Conservation (phyloP, 2,888 invertebrate genomes). For the Anthrax anthrax region DNA sequence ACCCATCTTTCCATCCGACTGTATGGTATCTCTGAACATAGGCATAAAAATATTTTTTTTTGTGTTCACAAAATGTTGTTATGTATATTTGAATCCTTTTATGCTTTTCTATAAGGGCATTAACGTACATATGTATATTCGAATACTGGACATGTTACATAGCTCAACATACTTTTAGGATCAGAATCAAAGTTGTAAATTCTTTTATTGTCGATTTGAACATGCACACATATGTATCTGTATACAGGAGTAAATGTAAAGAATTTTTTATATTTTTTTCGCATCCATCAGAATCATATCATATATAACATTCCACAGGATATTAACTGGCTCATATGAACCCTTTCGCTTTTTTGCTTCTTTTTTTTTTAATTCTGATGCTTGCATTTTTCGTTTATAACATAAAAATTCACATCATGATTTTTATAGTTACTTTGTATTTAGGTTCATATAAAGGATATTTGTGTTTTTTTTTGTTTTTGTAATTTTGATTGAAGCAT, state of each 20-base stretch:
- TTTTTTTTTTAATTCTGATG: no score
- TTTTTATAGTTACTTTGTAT: conserved; percentile 9
- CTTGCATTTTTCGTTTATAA: conserved; percentile 4
- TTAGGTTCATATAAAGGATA: conserved; percentile 6
- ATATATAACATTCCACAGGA: conserved; percentile 16
- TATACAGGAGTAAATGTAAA: conserved; percentile 5
- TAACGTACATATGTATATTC: no score
- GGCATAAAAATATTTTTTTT: no score
- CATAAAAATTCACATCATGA: not conserved
- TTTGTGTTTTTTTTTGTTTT: not conserved
- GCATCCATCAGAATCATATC: conserved; percentile 7
- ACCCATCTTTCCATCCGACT: no score
- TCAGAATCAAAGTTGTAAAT: conserved; percentile 1
- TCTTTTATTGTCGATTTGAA: no score
- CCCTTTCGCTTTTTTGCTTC: conserved; percentile 3
- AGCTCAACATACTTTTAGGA: conserved; percentile 6
- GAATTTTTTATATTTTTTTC: not conserved
- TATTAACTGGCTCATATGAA: conserved; percentile 11
- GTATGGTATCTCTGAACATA: no score
- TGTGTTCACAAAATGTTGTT: no score
- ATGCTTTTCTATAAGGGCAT: no score
- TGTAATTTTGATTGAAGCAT: conserved; percentile 11
- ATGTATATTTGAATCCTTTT: no score
- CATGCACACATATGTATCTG: not conserved
- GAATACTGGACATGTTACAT: not conserved